phyloP scores from a whole-genome alignment of 2,113 vertebrate genomes.

The Corynorhinus townsendii region DNA sequence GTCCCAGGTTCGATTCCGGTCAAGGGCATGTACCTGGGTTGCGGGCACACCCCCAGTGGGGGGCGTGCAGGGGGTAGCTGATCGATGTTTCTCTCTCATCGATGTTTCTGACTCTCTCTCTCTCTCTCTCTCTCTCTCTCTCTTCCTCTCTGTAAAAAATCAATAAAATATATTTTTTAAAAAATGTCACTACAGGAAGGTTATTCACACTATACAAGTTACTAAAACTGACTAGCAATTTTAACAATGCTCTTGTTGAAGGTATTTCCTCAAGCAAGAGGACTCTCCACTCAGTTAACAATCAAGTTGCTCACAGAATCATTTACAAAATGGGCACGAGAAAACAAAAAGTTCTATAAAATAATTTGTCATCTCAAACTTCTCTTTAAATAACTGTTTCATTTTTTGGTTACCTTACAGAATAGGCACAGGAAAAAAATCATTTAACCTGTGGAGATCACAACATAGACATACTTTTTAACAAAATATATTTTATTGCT shows the following conservation, averaged over 20 bases:
- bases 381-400: conserved; percentile 19
- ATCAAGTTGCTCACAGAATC: conserved; percentile 24
- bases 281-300: conserved; percentile 51
- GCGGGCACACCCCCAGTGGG: too few species aligned
- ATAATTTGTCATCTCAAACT: conserved; percentile 61
- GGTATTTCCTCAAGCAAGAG: conserved; percentile 31
- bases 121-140: too few species aligned
- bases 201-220: conserved; percentile 54
- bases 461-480: neutral
- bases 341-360: conserved; percentile 41
- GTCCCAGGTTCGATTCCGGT: too few species aligned
- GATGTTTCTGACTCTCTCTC: too few species aligned
- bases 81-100: too few species aligned
- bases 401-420: neutral
- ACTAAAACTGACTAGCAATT: conserved; percentile 51
- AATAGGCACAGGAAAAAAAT: conserved; percentile 44
- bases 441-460: conserved; percentile 37
- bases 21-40: too few species aligned
- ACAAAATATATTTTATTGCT: neutral
- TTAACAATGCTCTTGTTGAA: conserved; percentile 47
- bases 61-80: too few species aligned
- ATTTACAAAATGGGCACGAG: conserved; percentile 40
- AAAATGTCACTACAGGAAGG: too few species aligned
- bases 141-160: too few species aligned
- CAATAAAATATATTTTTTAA: too few species aligned